Percentiles rank a stretch among this genome's conserved stretches.
These are phyloP conservation scores for Danio rerio DNA, from an alignment of 2,113 vertebrate genomes.

Conservation along the genomic window GRCz12tu NC_133195.1:25544001-25544500, in stretches of 20 bases:
- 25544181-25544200: constrained; percentile 18
- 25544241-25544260: background rate
- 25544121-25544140: constrained; percentile 23
- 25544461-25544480: too few relatives aligned
- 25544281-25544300: too few relatives aligned
- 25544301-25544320: too few relatives aligned
- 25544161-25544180: constrained; percentile 28
- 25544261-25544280: background rate
- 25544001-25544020: background rate
- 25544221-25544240: background rate
- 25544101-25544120: background rate
- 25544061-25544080: background rate
- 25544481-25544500: too few relatives aligned
- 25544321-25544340: too few relatives aligned
- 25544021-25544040: constrained; percentile 14
- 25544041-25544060: constrained; percentile 2
- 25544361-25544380: too few relatives aligned
- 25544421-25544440: too few relatives aligned
- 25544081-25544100: constrained; percentile 1
- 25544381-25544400: too few relatives aligned
- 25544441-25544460: too few relatives aligned
- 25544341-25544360: too few relatives aligned
- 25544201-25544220: background rate
- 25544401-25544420: too few relatives aligned
- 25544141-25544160: background rate